A percentile compares a stretch with the other conserved stretches of the same genome.
phyloP scores from a whole-genome alignment of 1,140 invertebrate species.

The Medauroidea extradentata region DNA sequence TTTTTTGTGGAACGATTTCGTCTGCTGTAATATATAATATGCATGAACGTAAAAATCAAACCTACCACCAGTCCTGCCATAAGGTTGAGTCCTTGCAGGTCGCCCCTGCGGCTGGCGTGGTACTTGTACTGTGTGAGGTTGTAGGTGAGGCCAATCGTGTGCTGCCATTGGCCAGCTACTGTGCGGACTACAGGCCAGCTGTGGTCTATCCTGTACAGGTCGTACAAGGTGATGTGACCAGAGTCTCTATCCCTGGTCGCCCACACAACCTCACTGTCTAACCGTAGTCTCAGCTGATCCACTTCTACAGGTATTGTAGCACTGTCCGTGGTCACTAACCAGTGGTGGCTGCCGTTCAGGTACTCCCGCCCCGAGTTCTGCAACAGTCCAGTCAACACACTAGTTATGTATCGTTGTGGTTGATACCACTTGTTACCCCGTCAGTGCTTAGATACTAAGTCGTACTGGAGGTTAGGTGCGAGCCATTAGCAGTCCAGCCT shows the following conservation, averaged over 20 bases:
- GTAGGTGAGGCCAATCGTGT: neutral
- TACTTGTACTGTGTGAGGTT: neutral
- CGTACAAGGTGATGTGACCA: neutral
- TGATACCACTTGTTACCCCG: no score
- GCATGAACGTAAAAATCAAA: no score
- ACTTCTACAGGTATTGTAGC: neutral
- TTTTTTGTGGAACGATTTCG: no score
- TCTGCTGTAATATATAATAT: no score
- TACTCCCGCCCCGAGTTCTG: neutral
- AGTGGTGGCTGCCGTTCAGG: constrained; percentile 2
- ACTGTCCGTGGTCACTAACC: neutral
- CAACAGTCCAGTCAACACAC: no score
- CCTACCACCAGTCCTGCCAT: no score
- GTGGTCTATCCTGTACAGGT: neutral
- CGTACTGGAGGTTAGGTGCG: no score
- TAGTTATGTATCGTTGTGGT: no score
- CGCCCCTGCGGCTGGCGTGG: no score
- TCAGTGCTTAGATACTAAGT: no score
- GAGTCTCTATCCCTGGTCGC: neutral
- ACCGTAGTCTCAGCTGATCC: neutral
- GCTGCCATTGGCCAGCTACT: neutral
- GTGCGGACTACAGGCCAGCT: neutral
- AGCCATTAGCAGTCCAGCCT: no score
- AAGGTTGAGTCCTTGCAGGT: no score
- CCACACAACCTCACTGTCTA: neutral